Conservation (phyloP, 1,140 invertebrate genomes). For the Oedothorax gibbosus region DNA sequence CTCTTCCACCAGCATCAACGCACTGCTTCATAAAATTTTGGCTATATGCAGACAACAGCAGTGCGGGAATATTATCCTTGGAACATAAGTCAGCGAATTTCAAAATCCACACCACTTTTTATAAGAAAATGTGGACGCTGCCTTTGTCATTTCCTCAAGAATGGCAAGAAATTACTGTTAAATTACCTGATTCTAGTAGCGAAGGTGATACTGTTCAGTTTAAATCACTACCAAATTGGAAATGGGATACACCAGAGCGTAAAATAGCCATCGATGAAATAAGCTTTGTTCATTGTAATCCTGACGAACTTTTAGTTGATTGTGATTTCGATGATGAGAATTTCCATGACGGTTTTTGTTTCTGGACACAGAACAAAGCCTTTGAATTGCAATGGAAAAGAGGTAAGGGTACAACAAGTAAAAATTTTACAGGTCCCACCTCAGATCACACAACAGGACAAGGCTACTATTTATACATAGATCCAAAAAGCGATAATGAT, state of each 20-base stretch:
- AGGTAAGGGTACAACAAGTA: slow-evolving; percentile 22
- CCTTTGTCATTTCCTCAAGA: not conserved
- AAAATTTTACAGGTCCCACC: slow-evolving; percentile 58
- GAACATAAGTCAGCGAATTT: not conserved
- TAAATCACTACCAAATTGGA: slow-evolving; percentile 1
- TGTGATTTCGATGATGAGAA: slow-evolving; percentile 61
- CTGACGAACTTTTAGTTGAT: slow-evolving; percentile 57
- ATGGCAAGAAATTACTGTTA: slow-evolving; percentile 33
- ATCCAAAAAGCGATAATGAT: not conserved
- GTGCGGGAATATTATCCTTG: slow-evolving; percentile 23
- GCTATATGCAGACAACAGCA: not conserved
- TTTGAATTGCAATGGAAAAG: slow-evolving; percentile 52
- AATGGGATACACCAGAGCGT: not conserved
- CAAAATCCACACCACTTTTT: not conserved
- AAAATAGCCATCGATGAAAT: slow-evolving; percentile 56
- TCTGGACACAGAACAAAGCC: slow-evolving; percentile 33
- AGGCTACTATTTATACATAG: slow-evolving; percentile 63
- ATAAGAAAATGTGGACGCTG: not conserved
- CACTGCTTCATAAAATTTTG: slow-evolving; percentile 60
- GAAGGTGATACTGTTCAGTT: slow-evolving; percentile 17
- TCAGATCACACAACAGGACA: slow-evolving; percentile 62
- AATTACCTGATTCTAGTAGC: not conserved
- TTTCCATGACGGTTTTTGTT: slow-evolving; percentile 54
- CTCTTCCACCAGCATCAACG: slow-evolving; percentile 43
- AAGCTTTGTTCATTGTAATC: slow-evolving; percentile 61